A percentile compares a stretch with the other conserved stretches of the same genome.
Conservation (phyloP, 2,888 invertebrate species). For the Drosophila emarginata region DNA sequence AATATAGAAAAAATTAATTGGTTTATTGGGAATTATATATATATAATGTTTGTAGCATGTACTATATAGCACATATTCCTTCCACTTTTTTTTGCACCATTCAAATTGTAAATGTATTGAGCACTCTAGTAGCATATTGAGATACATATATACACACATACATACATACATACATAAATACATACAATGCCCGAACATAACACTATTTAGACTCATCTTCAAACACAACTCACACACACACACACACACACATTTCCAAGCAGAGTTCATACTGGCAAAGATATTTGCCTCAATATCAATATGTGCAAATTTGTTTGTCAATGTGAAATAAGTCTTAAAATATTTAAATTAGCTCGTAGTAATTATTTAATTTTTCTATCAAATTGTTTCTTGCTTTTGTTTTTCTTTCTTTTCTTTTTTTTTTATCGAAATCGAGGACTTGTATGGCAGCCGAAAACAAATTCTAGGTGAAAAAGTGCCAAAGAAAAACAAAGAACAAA, state of each 20-base stretch:
- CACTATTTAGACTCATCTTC: background rate
- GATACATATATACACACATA: background rate
- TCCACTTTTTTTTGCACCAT: background rate
- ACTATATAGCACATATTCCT: background rate
- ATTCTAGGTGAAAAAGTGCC: slow-evolving; percentile 12
- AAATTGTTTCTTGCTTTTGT: slow-evolving; percentile 40
- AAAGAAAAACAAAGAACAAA: background rate
- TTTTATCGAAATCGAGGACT: slow-evolving; percentile 43
- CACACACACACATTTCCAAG: background rate
- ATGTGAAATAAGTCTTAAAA: background rate
- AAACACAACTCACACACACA: background rate
- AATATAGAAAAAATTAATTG: background rate
- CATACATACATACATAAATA: too few species aligned
- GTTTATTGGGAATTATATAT: background rate
- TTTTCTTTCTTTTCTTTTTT: slow-evolving; percentile 33
- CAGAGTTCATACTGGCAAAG: background rate
- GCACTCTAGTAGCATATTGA: background rate
- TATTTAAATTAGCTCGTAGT: slow-evolving; percentile 9
- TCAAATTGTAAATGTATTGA: background rate
- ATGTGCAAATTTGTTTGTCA: slow-evolving; percentile 1
- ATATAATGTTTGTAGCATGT: background rate
- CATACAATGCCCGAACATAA: background rate
- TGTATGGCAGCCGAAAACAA: slow-evolving; percentile 47
- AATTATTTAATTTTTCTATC: background rate
- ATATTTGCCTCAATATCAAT: background rate